These are phyloP conservation scores for Arctocebus calabarensis DNA, from an alignment of 2,797 vertebrate species.

Conservation along the genomic window DNA sequence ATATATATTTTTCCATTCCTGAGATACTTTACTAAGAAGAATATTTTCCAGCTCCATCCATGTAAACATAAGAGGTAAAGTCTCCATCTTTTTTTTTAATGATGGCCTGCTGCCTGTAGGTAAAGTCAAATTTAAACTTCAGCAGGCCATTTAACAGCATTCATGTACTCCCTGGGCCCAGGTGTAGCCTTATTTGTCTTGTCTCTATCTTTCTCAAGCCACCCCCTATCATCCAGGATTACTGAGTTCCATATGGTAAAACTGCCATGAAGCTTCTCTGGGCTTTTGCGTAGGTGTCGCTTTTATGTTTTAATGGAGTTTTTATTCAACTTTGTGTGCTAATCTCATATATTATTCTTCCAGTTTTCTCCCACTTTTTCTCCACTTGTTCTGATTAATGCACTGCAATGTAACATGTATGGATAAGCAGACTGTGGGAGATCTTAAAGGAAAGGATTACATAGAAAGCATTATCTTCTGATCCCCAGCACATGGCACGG, in stretches of 20 bases:
- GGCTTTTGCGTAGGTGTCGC: neutral
- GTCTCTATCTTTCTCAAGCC: neutral
- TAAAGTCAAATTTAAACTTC: neutral
- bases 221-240: neutral
- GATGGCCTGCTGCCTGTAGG: neutral
- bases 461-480: neutral
- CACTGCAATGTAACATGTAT: neutral
- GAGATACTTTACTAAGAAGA: too few species aligned
- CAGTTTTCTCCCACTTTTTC: neutral
- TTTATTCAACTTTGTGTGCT: neutral
- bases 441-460: neutral
- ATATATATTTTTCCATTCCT: too few species aligned
- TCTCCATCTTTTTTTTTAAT: too few species aligned
- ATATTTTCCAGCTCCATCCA: too few species aligned
- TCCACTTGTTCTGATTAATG: neutral
- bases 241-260: neutral
- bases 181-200: neutral
- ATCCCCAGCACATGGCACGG: neutral
- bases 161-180: neutral
- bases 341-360: neutral
- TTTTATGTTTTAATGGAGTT: neutral
- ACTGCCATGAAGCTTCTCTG: neutral
- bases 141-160: neutral
- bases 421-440: neutral
- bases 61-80: too few species aligned